These are phyloP conservation scores for Platyrinchus mystaceus DNA, from an alignment of 2,797 vertebrate genomes.

Conservation along the genomic window DNA sequence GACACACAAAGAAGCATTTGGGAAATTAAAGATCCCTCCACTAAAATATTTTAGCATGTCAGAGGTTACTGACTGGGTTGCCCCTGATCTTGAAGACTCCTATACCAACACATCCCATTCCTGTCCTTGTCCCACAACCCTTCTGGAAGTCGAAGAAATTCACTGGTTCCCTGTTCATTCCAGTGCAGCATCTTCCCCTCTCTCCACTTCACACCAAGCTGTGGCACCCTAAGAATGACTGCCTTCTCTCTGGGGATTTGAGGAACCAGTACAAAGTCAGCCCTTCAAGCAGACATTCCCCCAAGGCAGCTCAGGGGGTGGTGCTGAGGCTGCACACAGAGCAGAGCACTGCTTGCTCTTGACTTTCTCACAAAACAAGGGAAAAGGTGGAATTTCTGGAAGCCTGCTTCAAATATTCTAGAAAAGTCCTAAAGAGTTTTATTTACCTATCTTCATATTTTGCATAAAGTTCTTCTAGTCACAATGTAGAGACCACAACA, in stretches of 20 bases:
- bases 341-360: not conserved
- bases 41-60: not conserved
- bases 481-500: not conserved
- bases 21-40: conserved; percentile 47
- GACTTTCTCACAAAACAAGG: not conserved
- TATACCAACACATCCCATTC: not conserved
- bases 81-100: not conserved
- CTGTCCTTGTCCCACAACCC: not conserved
- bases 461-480: not conserved
- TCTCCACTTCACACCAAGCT: not conserved
- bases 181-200: not conserved
- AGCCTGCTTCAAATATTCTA: not conserved
- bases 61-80: not conserved
- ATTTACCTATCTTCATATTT: not conserved
- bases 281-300: not conserved
- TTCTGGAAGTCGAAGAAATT: not conserved
- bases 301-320: not conserved
- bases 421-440: not conserved
- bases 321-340: not conserved
- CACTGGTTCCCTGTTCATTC: not conserved
- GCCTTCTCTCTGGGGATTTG: not conserved
- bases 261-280: not conserved
- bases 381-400: not conserved
- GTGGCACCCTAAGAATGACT: not conserved
- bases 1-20: conserved; percentile 42